These are phyloP conservation scores for Malurus leucopterus DNA, from an alignment of 2,797 vertebrate genomes.

Conservation along the genomic window DNA sequence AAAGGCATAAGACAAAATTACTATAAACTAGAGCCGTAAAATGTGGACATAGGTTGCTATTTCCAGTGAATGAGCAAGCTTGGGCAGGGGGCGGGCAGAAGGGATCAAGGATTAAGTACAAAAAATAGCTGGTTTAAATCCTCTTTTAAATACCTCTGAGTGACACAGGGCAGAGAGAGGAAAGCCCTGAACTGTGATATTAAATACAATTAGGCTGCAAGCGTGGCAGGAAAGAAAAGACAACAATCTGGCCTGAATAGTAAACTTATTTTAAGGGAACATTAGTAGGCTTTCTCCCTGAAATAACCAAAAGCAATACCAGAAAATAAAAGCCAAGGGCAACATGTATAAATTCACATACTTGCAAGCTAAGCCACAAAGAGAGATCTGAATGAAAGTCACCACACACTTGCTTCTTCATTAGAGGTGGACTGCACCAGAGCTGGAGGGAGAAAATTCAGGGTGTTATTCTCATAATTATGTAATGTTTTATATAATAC, in stretches of 20 bases:
- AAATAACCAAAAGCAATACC: not conserved
- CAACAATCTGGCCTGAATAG: not conserved
- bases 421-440: not conserved
- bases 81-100: not conserved
- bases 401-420: not conserved
- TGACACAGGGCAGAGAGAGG: constrained; percentile 13
- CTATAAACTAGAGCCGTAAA: constrained; percentile 27
- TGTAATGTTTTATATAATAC: constrained; percentile 20
- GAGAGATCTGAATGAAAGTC: not conserved
- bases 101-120: constrained; percentile 41
- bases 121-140: constrained; percentile 33
- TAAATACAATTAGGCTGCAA: constrained; percentile 18
- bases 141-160: constrained; percentile 39
- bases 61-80: constrained; percentile 34
- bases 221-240: not conserved
- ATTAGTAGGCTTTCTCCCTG: not conserved
- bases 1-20: constrained; percentile 37
- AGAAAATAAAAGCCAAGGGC: not conserved
- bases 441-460: not conserved
- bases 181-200: constrained; percentile 14
- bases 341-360: not conserved
- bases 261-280: constrained; percentile 5
- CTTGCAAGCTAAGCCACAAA: not conserved
- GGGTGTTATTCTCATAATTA: constrained; percentile 6
- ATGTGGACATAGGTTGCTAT: constrained; percentile 26